Percentiles rank a stretch among this genome's conserved stretches.
Evolutionary conservation across 2,113 vertebrate genomes (phyloP).

Genomic region (Python bivittatus): DNA sequence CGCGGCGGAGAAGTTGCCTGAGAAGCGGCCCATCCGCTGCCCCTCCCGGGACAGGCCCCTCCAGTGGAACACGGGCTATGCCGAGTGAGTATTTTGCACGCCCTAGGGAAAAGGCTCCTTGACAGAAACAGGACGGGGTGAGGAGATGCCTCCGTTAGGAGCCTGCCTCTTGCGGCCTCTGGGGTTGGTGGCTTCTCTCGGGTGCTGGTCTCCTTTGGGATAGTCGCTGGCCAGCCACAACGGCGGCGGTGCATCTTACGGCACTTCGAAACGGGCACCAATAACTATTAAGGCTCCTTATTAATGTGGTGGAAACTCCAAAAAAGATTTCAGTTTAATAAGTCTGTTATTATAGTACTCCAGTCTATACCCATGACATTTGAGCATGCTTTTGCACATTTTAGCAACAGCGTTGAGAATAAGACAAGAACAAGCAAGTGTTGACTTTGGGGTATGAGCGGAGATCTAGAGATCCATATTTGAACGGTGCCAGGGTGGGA

Average conservation of each 20-base stretch:
- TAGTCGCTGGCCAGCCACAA: too few relatives aligned
- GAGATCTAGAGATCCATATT: background rate
- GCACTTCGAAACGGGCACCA: background rate
- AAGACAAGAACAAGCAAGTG: background rate
- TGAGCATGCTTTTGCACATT: background rate
- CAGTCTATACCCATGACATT: background rate
- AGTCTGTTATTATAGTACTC: background rate
- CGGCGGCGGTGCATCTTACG: background rate
- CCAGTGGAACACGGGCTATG: slow-evolving; percentile 74
- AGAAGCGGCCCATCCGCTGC: slow-evolving; percentile 52
- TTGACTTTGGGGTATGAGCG: background rate
- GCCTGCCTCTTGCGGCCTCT: too few relatives aligned
- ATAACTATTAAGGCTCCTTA: background rate
- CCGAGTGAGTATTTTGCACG: slow-evolving; percentile 69
- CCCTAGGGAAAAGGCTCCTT: background rate
- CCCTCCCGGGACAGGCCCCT: slow-evolving; percentile 61
- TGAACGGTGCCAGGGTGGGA: background rate
- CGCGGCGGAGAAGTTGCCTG: slow-evolving; percentile 20
- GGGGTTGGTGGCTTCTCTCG: background rate
- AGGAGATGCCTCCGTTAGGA: background rate
- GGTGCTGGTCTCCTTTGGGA: background rate
- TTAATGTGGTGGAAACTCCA: background rate
- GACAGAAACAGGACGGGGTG: background rate
- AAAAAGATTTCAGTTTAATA: background rate
- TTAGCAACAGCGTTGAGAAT: background rate